Evolutionary conservation across 2,888 invertebrate genomes (phyloP), one percentile per base, ranked within the genome.

Genomic region (Drosophila parthenogenetica): DNA sequence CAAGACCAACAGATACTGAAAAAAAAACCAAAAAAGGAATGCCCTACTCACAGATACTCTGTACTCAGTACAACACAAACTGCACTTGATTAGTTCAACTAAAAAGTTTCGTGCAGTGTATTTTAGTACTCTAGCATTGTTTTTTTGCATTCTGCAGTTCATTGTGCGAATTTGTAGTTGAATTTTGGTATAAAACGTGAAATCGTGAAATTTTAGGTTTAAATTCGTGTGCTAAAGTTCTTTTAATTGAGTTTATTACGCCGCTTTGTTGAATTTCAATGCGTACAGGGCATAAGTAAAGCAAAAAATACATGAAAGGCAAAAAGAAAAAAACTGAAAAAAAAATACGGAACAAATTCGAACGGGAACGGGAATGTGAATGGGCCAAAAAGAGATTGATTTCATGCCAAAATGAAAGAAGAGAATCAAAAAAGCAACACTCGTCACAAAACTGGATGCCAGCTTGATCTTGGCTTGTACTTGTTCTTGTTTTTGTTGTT

Each of bases 341-440:
- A 14, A 19, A 22, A 29, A 29, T 10, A 17, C 45, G 40, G 45
- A 53, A 14, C 10, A 19, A 32, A 49, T 14, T 25, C 32, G 32
- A 58, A 49, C 29, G 54, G 39, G 49, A 57, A 64, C 63, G 54
- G 39, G 49, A 57, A 64, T 67, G 68, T 59, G 75, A 61, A 67
- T 70, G 68, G 62, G 62, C 58, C 63, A 54, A 57, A 45, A 71
- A 73, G 65, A 83, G 77, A 82, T 82, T 85, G 82, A 85, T 85
- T 82, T 85, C 77, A 70, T 67, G 79, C 71, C 77, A 69, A 77
- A 72, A 49, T 35, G 51, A 60, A 71, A 63, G 55, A 64, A 71
- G 68, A 71, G 68, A 55, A 57, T 66, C 58, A 37, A 65, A 61
- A 48, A 48, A 65, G 42, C 61, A 67, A 61, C 46, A 45, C 64